Evolutionary conservation across 2,888 invertebrate species (phyloP), one percentile per base, ranked within the genome.

Genomic region (Poecilobothrus nobilitatus): DNA sequence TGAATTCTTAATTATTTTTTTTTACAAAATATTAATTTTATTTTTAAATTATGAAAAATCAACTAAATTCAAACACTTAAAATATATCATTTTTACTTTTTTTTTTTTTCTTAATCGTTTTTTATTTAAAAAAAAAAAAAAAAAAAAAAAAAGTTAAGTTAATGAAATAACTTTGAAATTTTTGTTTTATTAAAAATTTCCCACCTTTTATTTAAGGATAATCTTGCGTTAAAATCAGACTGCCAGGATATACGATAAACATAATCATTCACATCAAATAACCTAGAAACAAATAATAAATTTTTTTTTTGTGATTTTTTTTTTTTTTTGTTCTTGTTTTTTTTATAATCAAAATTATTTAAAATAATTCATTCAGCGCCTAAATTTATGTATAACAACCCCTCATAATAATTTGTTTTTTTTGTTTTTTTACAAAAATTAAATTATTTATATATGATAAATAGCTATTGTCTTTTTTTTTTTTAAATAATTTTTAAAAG

Each of bases 141-240:
- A n/a, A n/a, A n/a, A n/a, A n/a, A n/a, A n/a, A n/a, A n/a, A n/a
- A n/a, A n/a, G n/a, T n/a, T n/a, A 53, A 53, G n/a, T 53, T 12
- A 53, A 18, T 27, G 27, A 53, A 53, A 53, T 53, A 53, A 53
- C 53, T 53, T 15, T 53, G 53, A 53, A 53, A 53, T 53, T 53
- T 41, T 53, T 53, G 53, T 53, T 15, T 53, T 41, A 5, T 18
- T 53, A 53, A 53, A 53, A 53, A 53, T 53, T 37, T 53, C 53
- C 53, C 53, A 53, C 53, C 53, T 53, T 53, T 53, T 53, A 53
- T 53, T 53, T 53, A 53, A 53, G 53, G 53, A 53, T 53, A 53
- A 53, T 53, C 53, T 53, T 53, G 53, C 15, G 53, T 53, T 53
- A 53, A 53, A 53, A 53, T 53, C 53, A 53, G 53, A 53, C 53